Conservation (phyloP, 2,113 vertebrate genomes). For the Seriola rivoliana region DNA sequence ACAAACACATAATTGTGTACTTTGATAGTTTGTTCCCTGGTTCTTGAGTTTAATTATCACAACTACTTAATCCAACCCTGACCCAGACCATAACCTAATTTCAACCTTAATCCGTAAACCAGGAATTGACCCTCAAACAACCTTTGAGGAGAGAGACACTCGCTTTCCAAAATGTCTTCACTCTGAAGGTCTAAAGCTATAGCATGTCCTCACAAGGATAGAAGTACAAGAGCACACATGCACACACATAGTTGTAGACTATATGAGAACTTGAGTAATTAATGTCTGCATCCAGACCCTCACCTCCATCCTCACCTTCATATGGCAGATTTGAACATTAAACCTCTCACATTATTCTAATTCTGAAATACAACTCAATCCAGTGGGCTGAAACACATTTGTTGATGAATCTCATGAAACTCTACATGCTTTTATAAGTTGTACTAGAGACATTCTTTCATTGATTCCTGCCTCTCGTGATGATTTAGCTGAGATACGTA, state of each 20-base stretch:
- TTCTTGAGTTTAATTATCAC: neutral
- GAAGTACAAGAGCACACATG: neutral
- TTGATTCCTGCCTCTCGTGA: too few relatives aligned
- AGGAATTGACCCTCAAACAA: neutral
- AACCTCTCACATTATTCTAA: too few relatives aligned
- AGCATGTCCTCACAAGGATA: neutral
- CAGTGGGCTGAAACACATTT: too few relatives aligned
- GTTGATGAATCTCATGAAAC: too few relatives aligned
- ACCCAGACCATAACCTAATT: neutral
- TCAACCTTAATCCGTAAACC: neutral
- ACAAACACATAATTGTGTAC: constrained; percentile 7
- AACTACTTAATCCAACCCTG: neutral
- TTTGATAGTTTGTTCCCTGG: neutral
- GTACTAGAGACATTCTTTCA: too few relatives aligned
- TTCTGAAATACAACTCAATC: too few relatives aligned
- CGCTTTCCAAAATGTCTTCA: neutral
- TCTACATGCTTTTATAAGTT: too few relatives aligned
- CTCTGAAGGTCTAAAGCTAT: neutral
- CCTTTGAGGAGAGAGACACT: neutral
- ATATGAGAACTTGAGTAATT: neutral
- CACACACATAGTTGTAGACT: neutral
- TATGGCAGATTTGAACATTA: neutral
- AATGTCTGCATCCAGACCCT: neutral
- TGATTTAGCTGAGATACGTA: too few relatives aligned
- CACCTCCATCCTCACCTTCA: neutral